A percentile compares a stretch with the other conserved stretches of the same genome.
phyloP scores from a whole-genome alignment of 2,113 vertebrate genomes.

The Aptenodytes forsteri region DNA sequence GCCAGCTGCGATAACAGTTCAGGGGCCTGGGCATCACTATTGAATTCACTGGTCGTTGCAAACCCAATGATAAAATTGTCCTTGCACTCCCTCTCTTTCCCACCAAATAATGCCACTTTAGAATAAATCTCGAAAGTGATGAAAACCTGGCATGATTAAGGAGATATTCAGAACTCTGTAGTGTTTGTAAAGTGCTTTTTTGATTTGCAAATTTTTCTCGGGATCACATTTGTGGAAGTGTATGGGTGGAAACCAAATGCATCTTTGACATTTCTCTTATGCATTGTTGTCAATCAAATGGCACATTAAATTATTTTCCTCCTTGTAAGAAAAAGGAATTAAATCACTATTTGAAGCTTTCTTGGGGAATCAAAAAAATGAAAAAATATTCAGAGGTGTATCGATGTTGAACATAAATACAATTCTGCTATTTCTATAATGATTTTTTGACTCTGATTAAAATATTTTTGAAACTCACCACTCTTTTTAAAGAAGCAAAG shows the following conservation, averaged over 20 bases:
- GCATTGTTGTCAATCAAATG: slow-evolving; percentile 18
- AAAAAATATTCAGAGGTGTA: neutral
- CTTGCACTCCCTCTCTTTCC: neutral
- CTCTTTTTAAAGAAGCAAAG: neutral
- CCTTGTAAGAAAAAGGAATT: neutral
- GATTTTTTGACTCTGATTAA: neutral
- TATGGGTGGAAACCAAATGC: slow-evolving; percentile 49
- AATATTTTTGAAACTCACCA: neutral
- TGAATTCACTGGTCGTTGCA: neutral
- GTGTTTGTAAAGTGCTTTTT: slow-evolving; percentile 42
- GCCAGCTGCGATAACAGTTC: neutral
- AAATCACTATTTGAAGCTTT: neutral
- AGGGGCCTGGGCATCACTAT: neutral
- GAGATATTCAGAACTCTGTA: slow-evolving; percentile 21
- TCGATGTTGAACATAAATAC: neutral
- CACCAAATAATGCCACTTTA: neutral
- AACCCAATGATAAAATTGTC: neutral
- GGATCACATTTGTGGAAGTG: slow-evolving; percentile 10
- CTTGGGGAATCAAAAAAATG: neutral
- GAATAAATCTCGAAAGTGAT: neutral
- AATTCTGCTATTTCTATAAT: neutral
- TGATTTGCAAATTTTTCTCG: slow-evolving; percentile 36
- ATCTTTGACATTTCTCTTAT: slow-evolving; percentile 55
- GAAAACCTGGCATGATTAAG: slow-evolving; percentile 28
- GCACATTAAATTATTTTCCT: neutral